A percentile compares a stretch with the other conserved stretches of the same genome.
phyloP scores from a whole-genome alignment of 2,113 vertebrate species.

The Heteronetta atricapilla region DNA sequence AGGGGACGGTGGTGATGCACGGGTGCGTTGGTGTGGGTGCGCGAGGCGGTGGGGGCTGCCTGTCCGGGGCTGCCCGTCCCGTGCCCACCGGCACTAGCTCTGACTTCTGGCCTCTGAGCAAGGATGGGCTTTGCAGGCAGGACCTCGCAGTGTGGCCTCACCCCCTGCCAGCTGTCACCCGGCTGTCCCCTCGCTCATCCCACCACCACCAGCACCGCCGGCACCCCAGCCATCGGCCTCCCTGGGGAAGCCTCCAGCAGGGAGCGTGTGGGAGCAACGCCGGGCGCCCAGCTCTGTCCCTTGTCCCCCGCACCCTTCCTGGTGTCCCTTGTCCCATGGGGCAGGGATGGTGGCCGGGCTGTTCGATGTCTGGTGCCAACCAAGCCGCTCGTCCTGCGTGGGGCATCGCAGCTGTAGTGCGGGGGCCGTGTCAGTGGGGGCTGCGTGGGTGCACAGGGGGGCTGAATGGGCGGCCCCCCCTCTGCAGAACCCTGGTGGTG shows the following conservation, averaged over 20 bases:
- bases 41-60: neutral
- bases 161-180: fast-evolving
- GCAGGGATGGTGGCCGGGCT: neutral
- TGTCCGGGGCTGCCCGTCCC: fast-evolving
- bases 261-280: neutral
- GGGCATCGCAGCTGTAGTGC: neutral
- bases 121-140: neutral
- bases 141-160: neutral
- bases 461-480: neutral
- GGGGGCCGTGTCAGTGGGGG: fast-evolving
- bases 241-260: neutral
- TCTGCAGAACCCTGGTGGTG: neutral
- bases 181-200: neutral
- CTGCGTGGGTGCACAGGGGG: neutral
- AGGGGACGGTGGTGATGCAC: fast-evolving
- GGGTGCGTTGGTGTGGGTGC: neutral
- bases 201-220: neutral
- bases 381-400: fast-evolving
- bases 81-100: fast-evolving
- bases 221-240: neutral
- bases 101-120: neutral
- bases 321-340: neutral
- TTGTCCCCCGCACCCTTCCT: neutral
- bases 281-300: neutral
- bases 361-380: fast-evolving